Conservation (phyloP, 2,113 vertebrate genomes). For the Neodontobutis hainanensis region DNA sequence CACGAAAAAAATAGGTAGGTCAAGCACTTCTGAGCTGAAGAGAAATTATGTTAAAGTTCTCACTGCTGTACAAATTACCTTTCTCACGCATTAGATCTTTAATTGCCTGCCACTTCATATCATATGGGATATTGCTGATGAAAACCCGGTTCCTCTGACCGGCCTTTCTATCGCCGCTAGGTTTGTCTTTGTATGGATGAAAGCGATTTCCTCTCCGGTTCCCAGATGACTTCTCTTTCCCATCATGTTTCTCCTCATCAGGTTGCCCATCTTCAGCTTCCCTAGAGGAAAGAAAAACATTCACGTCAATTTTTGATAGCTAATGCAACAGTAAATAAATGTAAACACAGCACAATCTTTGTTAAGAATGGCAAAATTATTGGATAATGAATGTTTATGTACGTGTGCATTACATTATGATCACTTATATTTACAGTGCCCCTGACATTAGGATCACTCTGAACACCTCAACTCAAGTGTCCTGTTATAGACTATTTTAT, state of each 20-base stretch:
- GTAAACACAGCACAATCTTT: too few relatives aligned
- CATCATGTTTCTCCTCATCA: conserved; percentile 83
- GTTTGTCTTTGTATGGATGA: conserved; percentile 97
- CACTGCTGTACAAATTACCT: conserved; percentile 82
- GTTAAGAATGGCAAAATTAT: too few relatives aligned
- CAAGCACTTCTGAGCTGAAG: conserved; percentile 44
- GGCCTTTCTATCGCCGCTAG: conserved; percentile 87
- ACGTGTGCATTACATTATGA: too few relatives aligned
- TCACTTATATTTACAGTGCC: too few relatives aligned
- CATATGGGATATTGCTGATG: conserved; percentile 99
- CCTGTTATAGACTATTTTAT: too few relatives aligned
- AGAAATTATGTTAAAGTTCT: conserved; percentile 33
- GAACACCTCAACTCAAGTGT: too few relatives aligned
- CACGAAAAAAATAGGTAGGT: conserved; percentile 40
- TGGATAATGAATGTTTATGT: too few relatives aligned
- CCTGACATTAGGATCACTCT: too few relatives aligned
- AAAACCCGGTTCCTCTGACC: conserved; percentile 92
- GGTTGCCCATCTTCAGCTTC: conserved; percentile 81
- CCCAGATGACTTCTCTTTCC: conserved; percentile 88
- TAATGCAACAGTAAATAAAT: not conserved
- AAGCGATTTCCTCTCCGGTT: conserved; percentile 86
- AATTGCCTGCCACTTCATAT: conserved; percentile 99
- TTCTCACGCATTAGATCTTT: conserved; percentile 99
- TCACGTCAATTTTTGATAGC: not conserved
- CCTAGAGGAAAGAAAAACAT: conserved; percentile 61